Evolutionary conservation across 2,888 invertebrate genomes (phyloP).

Genomic region (Hirtodrosophila alboralis): DNA sequence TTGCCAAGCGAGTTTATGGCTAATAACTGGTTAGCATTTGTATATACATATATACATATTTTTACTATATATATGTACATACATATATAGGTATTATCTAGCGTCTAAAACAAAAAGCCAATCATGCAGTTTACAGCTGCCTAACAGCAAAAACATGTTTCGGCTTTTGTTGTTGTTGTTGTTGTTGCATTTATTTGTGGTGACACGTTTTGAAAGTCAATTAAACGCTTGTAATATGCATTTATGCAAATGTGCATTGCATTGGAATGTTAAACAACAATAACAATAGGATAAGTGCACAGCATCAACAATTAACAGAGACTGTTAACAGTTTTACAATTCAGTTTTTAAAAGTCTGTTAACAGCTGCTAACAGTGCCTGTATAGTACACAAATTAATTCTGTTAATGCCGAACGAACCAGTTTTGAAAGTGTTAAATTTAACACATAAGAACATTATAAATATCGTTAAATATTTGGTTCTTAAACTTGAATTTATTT

Average conservation of each 20-base stretch:
- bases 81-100: conserved; percentile 10
- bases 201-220: conserved; percentile 67
- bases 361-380: too few species aligned
- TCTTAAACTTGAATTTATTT: conserved; percentile 16
- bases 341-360: too few species aligned
- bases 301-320: not conserved
- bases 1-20: conserved; percentile 35
- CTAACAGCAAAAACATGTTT: conserved; percentile 49
- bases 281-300: conserved; percentile 9
- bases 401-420: too few species aligned
- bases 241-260: conserved; percentile 51
- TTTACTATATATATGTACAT: conserved; percentile 9
- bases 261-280: conserved; percentile 17
- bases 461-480: conserved; percentile 29
- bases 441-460: conserved; percentile 18
- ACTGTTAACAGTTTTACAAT: too few species aligned
- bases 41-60: conserved; percentile 11
- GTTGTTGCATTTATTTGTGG: conserved; percentile 48
- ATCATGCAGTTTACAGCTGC: conserved; percentile 45
- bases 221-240: conserved; percentile 64
- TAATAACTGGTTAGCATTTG: conserved; percentile 51
- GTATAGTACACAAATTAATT: too few species aligned
- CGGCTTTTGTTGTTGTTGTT: conserved; percentile 8
- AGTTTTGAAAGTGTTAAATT: conserved; percentile 30
- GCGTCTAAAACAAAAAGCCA: conserved; percentile 25